A percentile compares a stretch with the other conserved stretches of the same genome.
phyloP scores from a whole-genome alignment of 2,113 vertebrate species.

The Silurus glanis region DNA sequence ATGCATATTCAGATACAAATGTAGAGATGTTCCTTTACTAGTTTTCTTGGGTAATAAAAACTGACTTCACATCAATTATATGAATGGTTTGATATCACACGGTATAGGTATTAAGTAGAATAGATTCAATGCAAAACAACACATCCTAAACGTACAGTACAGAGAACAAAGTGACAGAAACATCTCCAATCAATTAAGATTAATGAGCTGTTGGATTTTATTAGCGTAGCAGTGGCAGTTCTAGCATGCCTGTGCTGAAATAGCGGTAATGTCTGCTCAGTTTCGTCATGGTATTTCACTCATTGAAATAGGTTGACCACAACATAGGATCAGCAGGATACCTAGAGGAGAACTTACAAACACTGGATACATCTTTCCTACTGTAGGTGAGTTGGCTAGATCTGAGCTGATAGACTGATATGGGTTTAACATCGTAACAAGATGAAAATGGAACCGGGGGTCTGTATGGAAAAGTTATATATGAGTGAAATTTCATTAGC shows the following conservation, averaged over 20 bases:
- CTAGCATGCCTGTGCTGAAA: constrained; percentile 66
- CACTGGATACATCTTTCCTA: constrained; percentile 3
- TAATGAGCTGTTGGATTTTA: constrained; percentile 55
- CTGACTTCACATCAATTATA: not conserved
- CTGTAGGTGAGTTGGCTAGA: constrained; percentile 22
- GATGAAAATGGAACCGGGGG: not conserved
- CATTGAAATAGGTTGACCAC: constrained; percentile 11
- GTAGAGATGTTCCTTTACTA: not conserved
- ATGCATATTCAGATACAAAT: not conserved
- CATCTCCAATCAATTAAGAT: constrained; percentile 36
- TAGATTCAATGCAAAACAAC: constrained; percentile 1
- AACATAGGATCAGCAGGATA: not conserved
- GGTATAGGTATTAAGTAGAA: not conserved
- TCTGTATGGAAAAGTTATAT: not conserved
- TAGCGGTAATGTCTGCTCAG: constrained; percentile 49
- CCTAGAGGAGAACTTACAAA: constrained; percentile 3
- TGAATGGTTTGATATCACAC: not conserved
- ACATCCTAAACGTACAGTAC: not conserved
- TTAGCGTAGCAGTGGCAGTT: constrained; percentile 68
- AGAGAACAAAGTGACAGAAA: constrained; percentile 11
- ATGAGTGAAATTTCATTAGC: not conserved
- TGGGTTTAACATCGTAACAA: not conserved
- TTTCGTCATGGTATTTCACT: constrained; percentile 53
- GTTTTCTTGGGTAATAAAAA: not conserved
- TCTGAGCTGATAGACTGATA: not conserved